Conservation (phyloP, 2,888 invertebrate species). For the Dasysyrphus albostriatus region DNA sequence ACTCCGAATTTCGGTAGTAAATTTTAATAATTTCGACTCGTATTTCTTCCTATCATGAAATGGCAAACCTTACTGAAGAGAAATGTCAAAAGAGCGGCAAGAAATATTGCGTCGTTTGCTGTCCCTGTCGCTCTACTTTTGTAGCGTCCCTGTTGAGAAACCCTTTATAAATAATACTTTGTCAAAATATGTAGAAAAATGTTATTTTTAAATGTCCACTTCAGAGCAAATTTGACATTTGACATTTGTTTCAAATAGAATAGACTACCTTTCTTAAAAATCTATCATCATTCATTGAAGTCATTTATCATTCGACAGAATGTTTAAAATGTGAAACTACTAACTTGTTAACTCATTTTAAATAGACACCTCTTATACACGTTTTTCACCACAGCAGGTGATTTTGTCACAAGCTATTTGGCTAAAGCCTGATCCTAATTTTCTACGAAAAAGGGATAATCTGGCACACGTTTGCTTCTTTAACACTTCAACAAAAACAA, state of each 20-base stretch:
- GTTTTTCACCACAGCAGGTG: slow-evolving; percentile 26
- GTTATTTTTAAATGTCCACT: no score
- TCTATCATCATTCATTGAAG: neutral
- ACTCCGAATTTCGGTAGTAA: no score
- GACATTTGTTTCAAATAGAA: neutral
- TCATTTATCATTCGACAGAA: neutral
- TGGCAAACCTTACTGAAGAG: no score
- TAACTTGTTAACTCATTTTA: neutral
- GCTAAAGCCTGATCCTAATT: neutral
- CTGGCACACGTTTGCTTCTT: slow-evolving; percentile 36
- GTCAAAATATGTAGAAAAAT: no score
- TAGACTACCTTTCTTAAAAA: neutral
- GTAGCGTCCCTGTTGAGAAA: no score
- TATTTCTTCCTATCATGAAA: no score
- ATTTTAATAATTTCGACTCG: no score
- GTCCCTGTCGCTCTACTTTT: no score
- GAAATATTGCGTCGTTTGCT: no score
- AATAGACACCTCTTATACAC: neutral
- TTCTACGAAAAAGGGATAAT: slow-evolving; percentile 33
- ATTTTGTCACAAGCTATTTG: slow-evolving; percentile 32
- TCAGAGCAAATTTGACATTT: no score
- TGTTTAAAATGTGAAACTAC: slow-evolving; percentile 9
- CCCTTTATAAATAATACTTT: no score
- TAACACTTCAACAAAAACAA: neutral
- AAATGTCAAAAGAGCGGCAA: no score